Evolutionary conservation across 2,113 vertebrate species (phyloP), one percentile per base, ranked within the genome.

Genomic region (Hipposideros armiger): DNA sequence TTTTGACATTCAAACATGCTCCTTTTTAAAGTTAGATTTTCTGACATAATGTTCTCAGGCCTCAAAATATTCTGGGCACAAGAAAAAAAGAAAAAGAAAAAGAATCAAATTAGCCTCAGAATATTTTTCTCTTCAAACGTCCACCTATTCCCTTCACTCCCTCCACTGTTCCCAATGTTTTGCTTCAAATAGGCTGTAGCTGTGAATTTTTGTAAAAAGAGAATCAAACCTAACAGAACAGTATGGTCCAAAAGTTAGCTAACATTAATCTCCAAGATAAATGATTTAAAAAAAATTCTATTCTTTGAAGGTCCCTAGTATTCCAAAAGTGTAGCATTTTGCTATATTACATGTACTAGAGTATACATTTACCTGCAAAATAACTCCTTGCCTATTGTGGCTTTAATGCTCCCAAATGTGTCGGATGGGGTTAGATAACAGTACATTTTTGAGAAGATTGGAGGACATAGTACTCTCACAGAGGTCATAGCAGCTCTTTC

Each of bases 11-110:
- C 24, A 56, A 96, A 64, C 3, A 58, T 84, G 4, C 3, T 70
- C 50, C 26, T 56, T 94, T 94, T 97, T 67, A 52, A 88, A 91
- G 67, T 83, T 87, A 84, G 64, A 88, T 92, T 95, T 98, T 92
- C 91, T 26, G 50, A 50, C 42, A 72, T 13, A 30, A 74, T 94
- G 67, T 92, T 90, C 67, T 91, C 28, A 30, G 58, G 14, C 56
- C 72, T 97, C 70, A 82, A 52, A 95, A 3, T 87, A 80, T 11
- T 91, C 9, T 67, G 62, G 9, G 3, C 47, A 50, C 32, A 72
- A 78, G 58, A 80, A 62, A 74, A 64, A 54, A n/a, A 24, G 50
- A 47, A n/a, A 24, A 76, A 47, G 36, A 77, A 87, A 52, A 86
- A 91, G 87, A 78, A 54, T 83, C 30, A 91, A 77, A 93, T 95